These are phyloP conservation scores for Acanthis flammea DNA, from an alignment of 2,797 vertebrate genomes.

Conservation along the genomic window DNA sequence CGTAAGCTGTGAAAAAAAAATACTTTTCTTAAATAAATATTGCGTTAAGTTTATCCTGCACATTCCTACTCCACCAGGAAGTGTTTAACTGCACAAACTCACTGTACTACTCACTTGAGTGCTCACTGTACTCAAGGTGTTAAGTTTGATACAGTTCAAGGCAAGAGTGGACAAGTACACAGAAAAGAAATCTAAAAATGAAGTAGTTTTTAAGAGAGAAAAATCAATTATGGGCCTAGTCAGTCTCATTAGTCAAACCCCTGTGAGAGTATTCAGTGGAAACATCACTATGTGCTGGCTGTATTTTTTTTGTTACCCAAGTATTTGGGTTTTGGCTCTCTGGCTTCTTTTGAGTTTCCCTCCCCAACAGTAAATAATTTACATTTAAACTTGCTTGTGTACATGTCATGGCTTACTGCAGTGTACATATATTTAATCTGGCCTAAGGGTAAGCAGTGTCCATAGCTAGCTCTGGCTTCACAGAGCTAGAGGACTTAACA, in stretches of 20 bases:
- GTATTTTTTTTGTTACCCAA: not conserved
- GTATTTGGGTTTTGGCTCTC: not conserved
- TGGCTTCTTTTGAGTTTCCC: not conserved
- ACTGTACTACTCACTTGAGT: not conserved
- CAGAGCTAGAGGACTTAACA: not conserved
- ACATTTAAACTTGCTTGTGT: not conserved
- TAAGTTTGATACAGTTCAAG: not conserved
- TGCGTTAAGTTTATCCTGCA: not conserved
- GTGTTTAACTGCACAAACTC: not conserved
- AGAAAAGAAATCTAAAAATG: not conserved
- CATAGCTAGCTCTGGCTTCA: not conserved
- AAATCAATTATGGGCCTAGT: not conserved
- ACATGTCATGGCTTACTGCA: not conserved
- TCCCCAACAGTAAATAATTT: not conserved
- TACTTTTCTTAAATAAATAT: not conserved
- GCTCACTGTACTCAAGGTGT: not conserved
- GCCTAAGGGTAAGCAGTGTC: not conserved
- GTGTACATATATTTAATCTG: not conserved
- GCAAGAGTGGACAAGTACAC: not conserved
- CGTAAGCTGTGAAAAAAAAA: constrained; percentile 69
- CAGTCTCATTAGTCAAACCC: not conserved
- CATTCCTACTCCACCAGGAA: not conserved
- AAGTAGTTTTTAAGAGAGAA: not conserved
- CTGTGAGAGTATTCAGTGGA: not conserved
- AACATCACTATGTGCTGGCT: not conserved